Conservation (phyloP, 1,140 invertebrate genomes). For the Tachypleus tridentatus region DNA sequence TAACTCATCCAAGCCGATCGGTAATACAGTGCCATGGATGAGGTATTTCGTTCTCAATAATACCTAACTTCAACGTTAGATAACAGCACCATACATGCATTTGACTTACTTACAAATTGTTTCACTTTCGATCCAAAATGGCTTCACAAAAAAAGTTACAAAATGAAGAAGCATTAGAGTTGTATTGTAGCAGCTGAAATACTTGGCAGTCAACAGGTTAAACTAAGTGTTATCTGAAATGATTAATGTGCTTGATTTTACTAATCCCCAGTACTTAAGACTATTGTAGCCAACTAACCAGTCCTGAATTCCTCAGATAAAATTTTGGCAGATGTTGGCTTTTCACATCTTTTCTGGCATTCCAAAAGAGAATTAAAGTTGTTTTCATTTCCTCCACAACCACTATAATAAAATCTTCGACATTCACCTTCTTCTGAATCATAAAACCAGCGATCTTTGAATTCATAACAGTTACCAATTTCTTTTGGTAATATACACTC, state of each 20-base stretch:
- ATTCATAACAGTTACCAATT: constrained; percentile 37
- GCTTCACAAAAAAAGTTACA: no score
- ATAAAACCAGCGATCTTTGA: constrained; percentile 52
- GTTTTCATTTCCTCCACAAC: constrained; percentile 72
- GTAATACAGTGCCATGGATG: no score
- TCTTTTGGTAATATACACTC: constrained; percentile 55
- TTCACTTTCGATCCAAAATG: no score
- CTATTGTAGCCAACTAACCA: neutral
- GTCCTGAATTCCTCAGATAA: neutral
- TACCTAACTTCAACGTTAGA: no score
- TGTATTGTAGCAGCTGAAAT: no score
- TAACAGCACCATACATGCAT: no score
- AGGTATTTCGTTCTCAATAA: no score
- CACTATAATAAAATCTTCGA: constrained; percentile 54
- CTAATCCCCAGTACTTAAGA: neutral
- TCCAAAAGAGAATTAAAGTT: constrained; percentile 52
- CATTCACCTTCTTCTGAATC: constrained; percentile 61
- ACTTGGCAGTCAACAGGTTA: no score
- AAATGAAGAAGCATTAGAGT: no score
- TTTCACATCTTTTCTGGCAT: neutral
- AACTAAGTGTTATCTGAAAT: no score
- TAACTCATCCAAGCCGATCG: no score
- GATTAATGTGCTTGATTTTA: neutral
- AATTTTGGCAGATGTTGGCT: neutral
- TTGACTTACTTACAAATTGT: no score